These are phyloP conservation scores for Coelopa frigida DNA, from an alignment of 1,140 invertebrate species.

Conservation along the genomic window DNA sequence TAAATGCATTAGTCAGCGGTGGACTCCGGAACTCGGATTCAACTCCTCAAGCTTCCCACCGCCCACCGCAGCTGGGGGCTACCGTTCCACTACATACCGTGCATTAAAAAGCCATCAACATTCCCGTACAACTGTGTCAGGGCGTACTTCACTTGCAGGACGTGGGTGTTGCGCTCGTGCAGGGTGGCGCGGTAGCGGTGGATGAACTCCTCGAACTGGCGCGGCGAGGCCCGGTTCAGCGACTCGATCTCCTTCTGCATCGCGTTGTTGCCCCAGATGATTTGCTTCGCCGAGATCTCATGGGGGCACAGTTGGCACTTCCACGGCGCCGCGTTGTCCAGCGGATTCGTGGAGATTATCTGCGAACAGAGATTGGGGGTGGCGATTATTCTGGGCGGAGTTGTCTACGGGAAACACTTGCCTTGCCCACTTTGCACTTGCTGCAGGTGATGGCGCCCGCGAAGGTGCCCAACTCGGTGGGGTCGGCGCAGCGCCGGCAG, in stretches of 20 bases:
- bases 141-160: constrained; percentile 59
- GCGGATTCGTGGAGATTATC: constrained; percentile 52
- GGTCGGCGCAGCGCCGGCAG: constrained; percentile 56
- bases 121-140: constrained; percentile 59
- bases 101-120: constrained; percentile 48
- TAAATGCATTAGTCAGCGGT: neutral
- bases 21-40: too few relatives aligned
- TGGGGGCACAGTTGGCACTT: constrained; percentile 56
- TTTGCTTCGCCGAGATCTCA: constrained; percentile 49
- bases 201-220: constrained; percentile 55
- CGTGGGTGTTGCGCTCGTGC: constrained; percentile 57
- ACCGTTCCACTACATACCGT: constrained; percentile 43
- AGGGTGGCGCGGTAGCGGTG: constrained; percentile 51
- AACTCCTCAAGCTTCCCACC: too few relatives aligned
- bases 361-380: constrained; percentile 11
- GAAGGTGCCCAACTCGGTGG: constrained; percentile 56
- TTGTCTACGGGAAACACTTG: constrained; percentile 10
- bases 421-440: constrained; percentile 50
- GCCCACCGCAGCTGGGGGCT: too few relatives aligned
- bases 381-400: constrained; percentile 7
- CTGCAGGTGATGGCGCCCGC: constrained; percentile 56
- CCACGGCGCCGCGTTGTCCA: constrained; percentile 53
- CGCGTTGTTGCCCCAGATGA: constrained; percentile 52
- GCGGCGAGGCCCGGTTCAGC: constrained; percentile 50
- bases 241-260: constrained; percentile 54